phyloP scores from a whole-genome alignment of 2,113 vertebrate species.

The Tyrannus savana region DNA sequence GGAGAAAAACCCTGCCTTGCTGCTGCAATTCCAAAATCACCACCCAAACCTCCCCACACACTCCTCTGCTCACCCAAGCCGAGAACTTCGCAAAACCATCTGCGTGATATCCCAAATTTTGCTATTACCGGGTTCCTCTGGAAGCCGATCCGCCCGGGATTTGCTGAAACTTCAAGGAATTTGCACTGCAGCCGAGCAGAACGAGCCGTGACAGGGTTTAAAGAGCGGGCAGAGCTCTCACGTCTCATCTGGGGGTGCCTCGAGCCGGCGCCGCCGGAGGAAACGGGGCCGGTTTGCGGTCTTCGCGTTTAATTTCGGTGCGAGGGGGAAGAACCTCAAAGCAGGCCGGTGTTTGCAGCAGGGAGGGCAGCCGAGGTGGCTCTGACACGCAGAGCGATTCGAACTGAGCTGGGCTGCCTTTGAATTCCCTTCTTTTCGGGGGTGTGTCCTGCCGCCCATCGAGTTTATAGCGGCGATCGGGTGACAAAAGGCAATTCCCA shows the following conservation, averaged over 20 bases:
- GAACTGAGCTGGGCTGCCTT: background rate
- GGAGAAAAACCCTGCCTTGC: background rate
- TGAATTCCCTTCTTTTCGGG: background rate
- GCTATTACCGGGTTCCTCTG: background rate
- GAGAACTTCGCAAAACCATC: background rate
- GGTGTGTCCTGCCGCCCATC: background rate
- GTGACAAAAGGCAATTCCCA: background rate
- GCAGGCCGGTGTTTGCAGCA: background rate
- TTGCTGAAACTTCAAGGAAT: slow-evolving; percentile 25
- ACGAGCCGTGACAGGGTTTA: background rate
- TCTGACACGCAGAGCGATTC: background rate
- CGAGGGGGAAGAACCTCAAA: background rate
- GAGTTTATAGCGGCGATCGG: background rate
- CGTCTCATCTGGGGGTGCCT: background rate
- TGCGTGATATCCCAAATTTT: background rate
- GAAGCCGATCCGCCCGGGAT: background rate
- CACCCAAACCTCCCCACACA: background rate
- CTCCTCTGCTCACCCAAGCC: background rate
- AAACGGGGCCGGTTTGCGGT: background rate
- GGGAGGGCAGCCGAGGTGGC: background rate
- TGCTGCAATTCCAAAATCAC: background rate
- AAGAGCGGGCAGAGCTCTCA: background rate
- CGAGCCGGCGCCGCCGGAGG: background rate
- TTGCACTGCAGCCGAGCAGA: background rate
- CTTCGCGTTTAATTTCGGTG: background rate